A percentile compares a stretch with the other conserved stretches of the same genome.
Evolutionary conservation across 2,113 vertebrate genomes (phyloP).

Genomic region (Ciconia stormi): DNA sequence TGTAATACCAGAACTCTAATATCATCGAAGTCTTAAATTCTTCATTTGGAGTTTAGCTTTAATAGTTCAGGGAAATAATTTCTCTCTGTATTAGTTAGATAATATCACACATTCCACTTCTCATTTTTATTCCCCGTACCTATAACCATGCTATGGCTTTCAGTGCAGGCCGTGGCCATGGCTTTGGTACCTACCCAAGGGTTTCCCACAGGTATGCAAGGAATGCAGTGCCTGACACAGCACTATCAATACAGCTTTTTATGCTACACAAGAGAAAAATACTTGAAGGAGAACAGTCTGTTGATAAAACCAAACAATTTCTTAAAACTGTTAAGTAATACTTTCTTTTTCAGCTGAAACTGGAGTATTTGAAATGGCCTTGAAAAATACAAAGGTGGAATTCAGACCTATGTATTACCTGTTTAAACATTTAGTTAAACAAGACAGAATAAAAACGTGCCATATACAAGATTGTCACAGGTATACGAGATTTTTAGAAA

Average conservation of each 20-base stretch:
- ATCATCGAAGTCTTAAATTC: constrained; percentile 5
- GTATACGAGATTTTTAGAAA: constrained; percentile 40
- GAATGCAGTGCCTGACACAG: constrained; percentile 8
- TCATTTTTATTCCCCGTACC: neutral
- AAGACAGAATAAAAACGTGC: constrained; percentile 16
- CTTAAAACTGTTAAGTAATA: neutral
- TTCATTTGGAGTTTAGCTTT: neutral
- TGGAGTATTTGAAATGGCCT: neutral
- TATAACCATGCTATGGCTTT: neutral
- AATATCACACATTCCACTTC: neutral
- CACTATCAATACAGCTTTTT: constrained; percentile 3
- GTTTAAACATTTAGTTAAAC: constrained; percentile 39
- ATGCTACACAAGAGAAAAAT: constrained; percentile 19
- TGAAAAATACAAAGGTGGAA: constrained; percentile 11
- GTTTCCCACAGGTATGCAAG: neutral
- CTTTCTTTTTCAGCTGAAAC: neutral
- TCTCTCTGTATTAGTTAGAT: neutral
- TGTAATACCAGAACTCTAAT: neutral
- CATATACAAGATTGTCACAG: constrained; percentile 47
- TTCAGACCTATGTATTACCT: constrained; percentile 11
- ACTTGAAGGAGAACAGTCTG: constrained; percentile 18
- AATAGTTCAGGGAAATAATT: constrained; percentile 5
- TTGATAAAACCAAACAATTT: constrained; percentile 27
- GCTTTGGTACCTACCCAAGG: neutral
- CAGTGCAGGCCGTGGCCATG: neutral